Evolutionary conservation across 1,140 invertebrate species (phyloP), one percentile per base, ranked within the genome.

Genomic region (Cryptotermes secundus): DNA sequence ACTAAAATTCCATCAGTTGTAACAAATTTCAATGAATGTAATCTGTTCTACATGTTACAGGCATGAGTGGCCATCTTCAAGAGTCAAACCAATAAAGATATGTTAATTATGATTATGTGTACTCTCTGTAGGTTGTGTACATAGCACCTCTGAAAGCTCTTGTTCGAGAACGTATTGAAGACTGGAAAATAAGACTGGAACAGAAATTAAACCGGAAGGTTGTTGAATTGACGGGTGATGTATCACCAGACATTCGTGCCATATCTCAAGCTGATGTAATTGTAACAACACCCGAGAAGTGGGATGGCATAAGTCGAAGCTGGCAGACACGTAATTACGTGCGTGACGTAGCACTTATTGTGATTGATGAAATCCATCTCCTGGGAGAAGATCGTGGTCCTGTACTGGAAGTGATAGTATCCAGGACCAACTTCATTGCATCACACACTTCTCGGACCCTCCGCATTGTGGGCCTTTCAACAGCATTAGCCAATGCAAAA

Each of bases 361-460:
- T 99, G 35, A 99, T 99, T 87, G 99, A 99, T 90, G 99, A 99
- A 91, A 99, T 99, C 87, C 99, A 99, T 92, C 90, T 99, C 42
- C 91, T 99, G 79, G 99, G 97, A 85, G 95, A 97, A 89, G 96
- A 97, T 88, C 91, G 96, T 86, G 96, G 96, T 31, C 96, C 96
- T 0, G 96, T 97, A 12, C 90, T 97, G 10, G 96, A 97, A 90
- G 96, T 96, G 14, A 96, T 96, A 83, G 94, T 96, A n/a, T 96
- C 95, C 0, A 92, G 95, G 88, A 91, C 92, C 87, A 99, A 98
- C 90, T 98, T 97, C 87, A 99, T 99, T 83, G 94, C 96, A 42
- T 95, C 94, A 1, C 96, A 98, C 87, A 98, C 97, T 0, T 92
- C 94, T 36, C 90, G 91, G 35, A 91, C 91, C 7, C 92, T 99